Base-by-base conservation (phyloP, 2,888 invertebrate genomes). In the Scaptomyza parva region DNA sequence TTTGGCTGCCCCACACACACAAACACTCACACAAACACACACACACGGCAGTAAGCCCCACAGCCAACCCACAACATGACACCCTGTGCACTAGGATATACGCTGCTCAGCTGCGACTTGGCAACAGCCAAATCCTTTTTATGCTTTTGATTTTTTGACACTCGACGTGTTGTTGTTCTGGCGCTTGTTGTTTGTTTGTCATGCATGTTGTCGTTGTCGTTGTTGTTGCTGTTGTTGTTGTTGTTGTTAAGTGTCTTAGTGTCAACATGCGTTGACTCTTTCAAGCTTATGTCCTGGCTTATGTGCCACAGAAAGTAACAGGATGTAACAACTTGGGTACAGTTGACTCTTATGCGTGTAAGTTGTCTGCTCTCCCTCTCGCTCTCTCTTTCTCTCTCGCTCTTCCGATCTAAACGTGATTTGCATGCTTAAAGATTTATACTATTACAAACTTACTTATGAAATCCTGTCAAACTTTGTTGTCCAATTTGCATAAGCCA, bases 131-230 rank as follows among this genome's bases (percentile, higher is more conserved):
- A 85, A 85, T 83, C 86, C 87, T 85, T 85, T 83, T 85, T 85
- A 84, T 86, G 84, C 78, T 88, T 88, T 87, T 89, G 88, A 87
- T 88, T 89, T 88, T 86, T 86, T 84, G 86, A 82, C 76, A 87
- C 82, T 84, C 79, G 67, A 62, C 71, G 63, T 73, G 70, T 70
- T 79, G 70, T 72, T 72, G 71, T 77, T 71, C 58, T 55, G 61
- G 40, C 39, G 35, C 41, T 61, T 52, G 47, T 63, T 72, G 69
- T 72, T 75, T 73, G 75, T 70, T 75, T 75, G 75, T 69, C 60
- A 64, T 65, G 52, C 44, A 47, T 68, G 50, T 54, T 68, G 50
- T 54, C 44, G 69, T 24, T 50, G 41, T 24, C 65, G 35, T 39
- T 62, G 40, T 35, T n/a, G n/a, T n/a, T 59, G 54, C 40, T 64